phyloP scores from a whole-genome alignment of 23 tunicate species.

The Trididemnum miniatum region DNA sequence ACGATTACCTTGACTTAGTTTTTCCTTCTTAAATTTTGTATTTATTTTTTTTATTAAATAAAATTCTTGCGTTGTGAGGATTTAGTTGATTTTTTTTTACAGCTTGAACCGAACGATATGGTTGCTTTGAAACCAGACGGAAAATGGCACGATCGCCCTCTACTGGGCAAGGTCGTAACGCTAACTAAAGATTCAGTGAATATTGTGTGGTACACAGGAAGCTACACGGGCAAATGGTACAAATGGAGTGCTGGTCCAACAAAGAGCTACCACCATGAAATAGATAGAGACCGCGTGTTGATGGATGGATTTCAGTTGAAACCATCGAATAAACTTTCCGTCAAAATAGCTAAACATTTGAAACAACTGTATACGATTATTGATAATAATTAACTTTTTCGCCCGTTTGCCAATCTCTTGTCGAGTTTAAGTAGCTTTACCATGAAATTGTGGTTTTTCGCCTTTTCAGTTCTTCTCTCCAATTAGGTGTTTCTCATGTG shows the following conservation, averaged over 20 bases:
- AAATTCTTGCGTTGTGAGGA: too few species aligned
- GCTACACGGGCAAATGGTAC: constrained; percentile 30
- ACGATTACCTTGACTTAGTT: too few species aligned
- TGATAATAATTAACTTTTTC: background rate
- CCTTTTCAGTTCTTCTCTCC: too few species aligned
- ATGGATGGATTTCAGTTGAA: constrained; percentile 18
- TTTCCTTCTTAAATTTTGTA: too few species aligned
- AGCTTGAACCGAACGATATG: constrained; percentile 13
- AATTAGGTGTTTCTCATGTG: too few species aligned
- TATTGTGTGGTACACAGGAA: constrained; percentile 22
- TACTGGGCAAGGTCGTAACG: constrained; percentile 34
- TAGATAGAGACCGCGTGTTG: constrained; percentile 7
- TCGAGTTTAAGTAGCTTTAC: too few species aligned
- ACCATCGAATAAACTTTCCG: constrained; percentile 19
- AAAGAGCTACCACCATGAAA: background rate
- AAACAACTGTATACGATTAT: background rate
- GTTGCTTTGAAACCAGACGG: constrained; percentile 42
- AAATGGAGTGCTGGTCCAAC: background rate
- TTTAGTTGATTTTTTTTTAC: background rate
- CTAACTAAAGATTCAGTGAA: constrained; percentile 6
- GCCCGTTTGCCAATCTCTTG: too few species aligned
- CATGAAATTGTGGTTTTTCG: too few species aligned
- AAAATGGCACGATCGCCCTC: constrained; percentile 44
- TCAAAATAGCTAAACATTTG: constrained; percentile 12
- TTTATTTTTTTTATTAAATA: too few species aligned